Evolutionary conservation across 2,888 invertebrate species (phyloP).

Genomic region (Diarsia dahlii): DNA sequence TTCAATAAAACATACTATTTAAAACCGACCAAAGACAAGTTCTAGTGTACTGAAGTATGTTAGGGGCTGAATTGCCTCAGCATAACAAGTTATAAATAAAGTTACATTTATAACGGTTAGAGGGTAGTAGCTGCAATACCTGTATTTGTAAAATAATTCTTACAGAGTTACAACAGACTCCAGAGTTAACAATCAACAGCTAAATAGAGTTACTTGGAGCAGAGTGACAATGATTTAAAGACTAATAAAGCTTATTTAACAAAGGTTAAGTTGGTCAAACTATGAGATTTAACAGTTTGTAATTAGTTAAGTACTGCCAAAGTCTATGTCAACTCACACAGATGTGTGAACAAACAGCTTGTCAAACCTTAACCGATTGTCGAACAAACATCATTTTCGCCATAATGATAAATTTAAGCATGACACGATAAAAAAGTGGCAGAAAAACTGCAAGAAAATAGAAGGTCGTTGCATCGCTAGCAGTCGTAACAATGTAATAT

Average conservation of each 20-base stretch:
- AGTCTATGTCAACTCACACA: conserved; percentile 2
- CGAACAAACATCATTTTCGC: conserved; percentile 34
- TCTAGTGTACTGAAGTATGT: background rate
- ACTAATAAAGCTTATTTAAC: background rate
- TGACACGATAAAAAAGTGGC: conserved; percentile 6
- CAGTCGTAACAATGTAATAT: background rate
- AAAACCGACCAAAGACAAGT: background rate
- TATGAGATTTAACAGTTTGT: background rate
- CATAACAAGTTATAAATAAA: too few relatives aligned
- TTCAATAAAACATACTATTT: background rate
- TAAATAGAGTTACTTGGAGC: background rate
- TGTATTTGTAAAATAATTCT: too few relatives aligned
- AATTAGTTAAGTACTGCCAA: background rate
- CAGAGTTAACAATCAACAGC: background rate
- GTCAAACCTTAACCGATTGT: conserved; percentile 21
- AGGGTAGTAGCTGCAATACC: background rate
- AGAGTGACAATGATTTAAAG: background rate
- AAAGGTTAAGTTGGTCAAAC: background rate
- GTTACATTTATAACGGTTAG: background rate
- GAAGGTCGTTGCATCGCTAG: conserved; percentile 39
- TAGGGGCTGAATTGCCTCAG: background rate
- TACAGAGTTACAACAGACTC: too few relatives aligned
- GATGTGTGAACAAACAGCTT: conserved; percentile 15
- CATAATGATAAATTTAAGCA: conserved; percentile 22
- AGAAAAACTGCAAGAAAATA: conserved; percentile 36